These are phyloP conservation scores for Pollachius pollachius DNA, from an alignment of 2,113 vertebrate genomes.

Conservation along the genomic window DNA sequence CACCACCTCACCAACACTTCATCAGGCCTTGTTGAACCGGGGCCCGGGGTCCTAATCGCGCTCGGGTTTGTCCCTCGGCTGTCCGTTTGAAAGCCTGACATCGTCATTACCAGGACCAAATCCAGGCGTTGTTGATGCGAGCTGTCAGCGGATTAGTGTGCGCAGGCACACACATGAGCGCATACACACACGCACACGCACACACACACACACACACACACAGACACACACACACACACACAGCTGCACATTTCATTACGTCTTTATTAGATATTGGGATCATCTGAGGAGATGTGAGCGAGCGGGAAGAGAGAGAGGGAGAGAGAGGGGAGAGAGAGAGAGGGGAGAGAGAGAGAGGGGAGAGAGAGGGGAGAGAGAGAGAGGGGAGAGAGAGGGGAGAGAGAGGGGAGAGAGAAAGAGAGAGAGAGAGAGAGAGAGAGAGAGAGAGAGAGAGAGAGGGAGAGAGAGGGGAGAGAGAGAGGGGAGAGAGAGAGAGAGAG, in stretches of 20 bases:
- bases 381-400: too few relatives aligned
- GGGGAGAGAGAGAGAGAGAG: too few relatives aligned
- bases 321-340: too few relatives aligned
- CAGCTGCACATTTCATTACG: slow-evolving; percentile 38
- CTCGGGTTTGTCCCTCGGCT: slow-evolving; percentile 54
- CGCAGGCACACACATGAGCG: too few relatives aligned
- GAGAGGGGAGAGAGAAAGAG: too few relatives aligned
- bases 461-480: background rate
- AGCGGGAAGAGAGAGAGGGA: background rate
- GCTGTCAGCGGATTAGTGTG: slow-evolving; percentile 61
- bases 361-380: too few relatives aligned
- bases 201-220: background rate
- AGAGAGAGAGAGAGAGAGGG: slow-evolving; percentile 2
- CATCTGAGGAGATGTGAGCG: slow-evolving; percentile 14
- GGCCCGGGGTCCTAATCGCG: slow-evolving; percentile 44
- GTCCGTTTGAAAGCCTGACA: slow-evolving; percentile 58
- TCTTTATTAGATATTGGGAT: slow-evolving; percentile 11
- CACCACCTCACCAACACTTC: slow-evolving; percentile 37
- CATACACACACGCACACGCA: too few relatives aligned
- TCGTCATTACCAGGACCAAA: slow-evolving; percentile 59
- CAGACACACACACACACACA: too few relatives aligned
- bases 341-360: too few relatives aligned
- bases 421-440: too few relatives aligned
- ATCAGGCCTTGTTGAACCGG: slow-evolving; percentile 54
- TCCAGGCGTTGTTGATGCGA: slow-evolving; percentile 59